These are phyloP conservation scores for Bilobella aurantiaca DNA, from an alignment of 1,140 invertebrate genomes.

Conservation along the genomic window DNA sequence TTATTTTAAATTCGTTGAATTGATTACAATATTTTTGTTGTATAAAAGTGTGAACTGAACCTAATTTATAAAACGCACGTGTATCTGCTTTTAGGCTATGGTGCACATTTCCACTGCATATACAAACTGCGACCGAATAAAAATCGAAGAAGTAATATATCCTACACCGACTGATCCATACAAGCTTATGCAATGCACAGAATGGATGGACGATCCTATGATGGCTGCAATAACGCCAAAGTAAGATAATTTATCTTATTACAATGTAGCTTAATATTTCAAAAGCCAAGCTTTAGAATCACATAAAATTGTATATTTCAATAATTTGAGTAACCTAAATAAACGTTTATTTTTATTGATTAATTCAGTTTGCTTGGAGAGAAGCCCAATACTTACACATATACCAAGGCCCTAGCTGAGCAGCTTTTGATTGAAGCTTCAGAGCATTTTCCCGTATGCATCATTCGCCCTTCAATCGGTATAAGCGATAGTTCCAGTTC, in stretches of 20 bases:
- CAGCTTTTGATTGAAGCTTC: slow-evolving; percentile 67
- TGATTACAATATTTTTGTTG: too few species aligned
- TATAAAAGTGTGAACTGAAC: too few species aligned
- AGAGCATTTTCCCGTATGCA: slow-evolving; percentile 62
- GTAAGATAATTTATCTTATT: too few species aligned
- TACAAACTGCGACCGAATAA: slow-evolving; percentile 61
- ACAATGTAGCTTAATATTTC: too few species aligned
- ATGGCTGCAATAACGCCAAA: slow-evolving; percentile 61
- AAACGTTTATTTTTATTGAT: too few species aligned
- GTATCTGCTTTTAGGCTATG: slow-evolving; percentile 56
- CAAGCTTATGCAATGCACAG: slow-evolving; percentile 73
- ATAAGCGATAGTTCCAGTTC: too few species aligned
- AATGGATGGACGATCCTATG: slow-evolving; percentile 73
- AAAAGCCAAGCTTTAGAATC: too few species aligned
- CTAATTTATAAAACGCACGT: too few species aligned
- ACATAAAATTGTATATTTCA: too few species aligned
- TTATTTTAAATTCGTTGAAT: too few species aligned
- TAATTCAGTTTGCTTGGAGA: slow-evolving; percentile 60
- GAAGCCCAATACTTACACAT: slow-evolving; percentile 82
- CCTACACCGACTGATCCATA: slow-evolving; percentile 77
- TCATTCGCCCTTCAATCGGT: slow-evolving; percentile 91
- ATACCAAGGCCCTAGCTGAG: slow-evolving; percentile 80
- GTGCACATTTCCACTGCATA: slow-evolving; percentile 84
- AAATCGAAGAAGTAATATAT: slow-evolving; percentile 73
- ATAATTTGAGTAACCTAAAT: too few species aligned